These are phyloP conservation scores for Hormiphora californensis DNA, from an alignment of 37 sponge, comb jelly and placozoan species.

Conservation along the genomic window DNA sequence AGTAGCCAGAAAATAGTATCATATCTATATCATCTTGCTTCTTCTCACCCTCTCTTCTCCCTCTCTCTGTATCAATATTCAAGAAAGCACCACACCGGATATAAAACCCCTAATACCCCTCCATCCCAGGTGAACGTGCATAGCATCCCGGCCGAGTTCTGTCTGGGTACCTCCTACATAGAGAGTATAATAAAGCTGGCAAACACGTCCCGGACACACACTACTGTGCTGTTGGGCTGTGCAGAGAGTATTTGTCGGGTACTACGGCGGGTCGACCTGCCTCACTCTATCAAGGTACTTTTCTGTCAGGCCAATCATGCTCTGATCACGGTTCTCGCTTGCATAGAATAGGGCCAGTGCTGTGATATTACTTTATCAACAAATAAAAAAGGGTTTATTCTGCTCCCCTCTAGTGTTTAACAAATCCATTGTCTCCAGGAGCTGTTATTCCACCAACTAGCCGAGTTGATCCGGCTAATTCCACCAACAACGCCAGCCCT, in stretches of 20 bases:
- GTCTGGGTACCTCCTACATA: conserved; percentile 66
- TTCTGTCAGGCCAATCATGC: no score
- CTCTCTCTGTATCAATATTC: no score
- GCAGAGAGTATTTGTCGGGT: conserved; percentile 22
- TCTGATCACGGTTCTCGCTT: no score
- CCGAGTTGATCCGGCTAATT: conserved; percentile 61
- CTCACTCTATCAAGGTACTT: not conserved
- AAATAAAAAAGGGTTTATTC: no score
- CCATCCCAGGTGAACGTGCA: conserved; percentile 57
- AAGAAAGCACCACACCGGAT: no score
- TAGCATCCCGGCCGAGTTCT: conserved; percentile 66
- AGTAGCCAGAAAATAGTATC: no score
- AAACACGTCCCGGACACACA: not conserved
- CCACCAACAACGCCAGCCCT: conserved; percentile 43
- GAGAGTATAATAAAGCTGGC: conserved; percentile 34
- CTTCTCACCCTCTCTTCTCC: no score
- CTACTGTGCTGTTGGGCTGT: conserved; percentile 8
- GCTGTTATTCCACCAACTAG: conserved; percentile 58
- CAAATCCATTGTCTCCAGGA: conserved; percentile 57
- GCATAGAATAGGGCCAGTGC: no score
- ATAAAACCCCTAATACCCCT: no score
- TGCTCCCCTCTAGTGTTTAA: not conserved
- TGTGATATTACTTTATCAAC: no score
- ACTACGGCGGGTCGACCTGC: conserved; percentile 28
- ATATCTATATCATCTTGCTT: no score